Evolutionary conservation across 2,113 vertebrate genomes (phyloP).

Genomic region (Psophia crepitans): DNA sequence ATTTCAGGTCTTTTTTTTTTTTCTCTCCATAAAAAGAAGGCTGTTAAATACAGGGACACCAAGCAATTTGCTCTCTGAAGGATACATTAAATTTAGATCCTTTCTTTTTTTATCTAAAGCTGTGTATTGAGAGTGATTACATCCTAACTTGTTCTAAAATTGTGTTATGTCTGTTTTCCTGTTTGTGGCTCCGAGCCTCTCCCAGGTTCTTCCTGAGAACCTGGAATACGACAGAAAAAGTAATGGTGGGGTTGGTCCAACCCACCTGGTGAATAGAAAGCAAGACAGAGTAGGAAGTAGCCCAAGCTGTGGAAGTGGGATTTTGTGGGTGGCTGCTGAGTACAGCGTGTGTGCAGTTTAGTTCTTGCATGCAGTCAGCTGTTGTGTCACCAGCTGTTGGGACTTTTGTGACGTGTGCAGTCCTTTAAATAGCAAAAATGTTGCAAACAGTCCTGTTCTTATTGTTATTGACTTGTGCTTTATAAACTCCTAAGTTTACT

Average conservation of each 20-base stretch:
- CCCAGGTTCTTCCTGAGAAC: background rate
- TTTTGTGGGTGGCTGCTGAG: background rate
- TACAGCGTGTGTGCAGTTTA: background rate
- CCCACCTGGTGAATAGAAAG: background rate
- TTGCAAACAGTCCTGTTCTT: background rate
- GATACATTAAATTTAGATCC: background rate
- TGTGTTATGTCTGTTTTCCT: background rate
- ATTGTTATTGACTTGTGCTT: background rate
- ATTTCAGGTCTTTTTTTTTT: background rate
- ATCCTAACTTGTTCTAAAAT: background rate
- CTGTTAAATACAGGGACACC: background rate
- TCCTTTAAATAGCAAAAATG: background rate
- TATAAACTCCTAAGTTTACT: background rate
- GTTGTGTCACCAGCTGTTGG: background rate
- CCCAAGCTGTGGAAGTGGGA: background rate
- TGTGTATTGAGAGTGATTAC: background rate
- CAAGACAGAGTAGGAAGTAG: background rate
- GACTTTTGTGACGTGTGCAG: background rate
- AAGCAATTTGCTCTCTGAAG: background rate
- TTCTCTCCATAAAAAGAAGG: background rate
- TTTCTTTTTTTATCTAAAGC: background rate
- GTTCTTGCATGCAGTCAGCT: background rate
- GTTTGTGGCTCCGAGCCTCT: background rate
- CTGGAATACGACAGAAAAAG: background rate
- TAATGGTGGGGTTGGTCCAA: background rate